Percentiles rank a stretch among this genome's conserved stretches.
Conservation (phyloP, 2,113 vertebrate species). For the Cromileptes altivelis region DNA sequence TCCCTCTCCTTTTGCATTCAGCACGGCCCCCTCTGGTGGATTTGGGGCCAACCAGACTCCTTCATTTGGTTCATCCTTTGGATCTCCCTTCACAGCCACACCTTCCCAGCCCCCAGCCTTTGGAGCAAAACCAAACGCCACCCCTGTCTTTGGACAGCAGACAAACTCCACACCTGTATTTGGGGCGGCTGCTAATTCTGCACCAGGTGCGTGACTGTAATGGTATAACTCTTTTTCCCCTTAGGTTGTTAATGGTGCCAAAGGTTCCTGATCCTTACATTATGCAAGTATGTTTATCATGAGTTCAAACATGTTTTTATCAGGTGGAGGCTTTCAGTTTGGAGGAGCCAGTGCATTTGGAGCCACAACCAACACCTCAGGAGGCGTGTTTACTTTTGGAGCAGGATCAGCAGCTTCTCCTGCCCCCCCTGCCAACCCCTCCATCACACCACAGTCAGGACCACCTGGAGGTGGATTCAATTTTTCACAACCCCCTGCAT, state of each 20-base stretch:
- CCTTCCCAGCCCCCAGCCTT: slow-evolving; percentile 88
- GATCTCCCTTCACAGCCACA: slow-evolving; percentile 87
- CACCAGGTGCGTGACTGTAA: slow-evolving; percentile 83
- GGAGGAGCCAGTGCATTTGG: slow-evolving; percentile 88
- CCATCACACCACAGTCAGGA: slow-evolving; percentile 83
- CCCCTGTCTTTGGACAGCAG: slow-evolving; percentile 90
- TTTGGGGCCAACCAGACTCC: slow-evolving; percentile 89
- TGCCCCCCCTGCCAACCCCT: slow-evolving; percentile 71
- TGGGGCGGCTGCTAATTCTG: slow-evolving; percentile 83
- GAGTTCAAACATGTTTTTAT: background rate
- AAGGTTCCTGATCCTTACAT: background rate
- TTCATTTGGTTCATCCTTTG: slow-evolving; percentile 90
- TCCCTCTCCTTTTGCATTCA: slow-evolving; percentile 87
- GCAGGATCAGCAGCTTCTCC: slow-evolving; percentile 74
- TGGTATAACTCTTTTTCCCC: background rate
- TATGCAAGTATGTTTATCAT: background rate
- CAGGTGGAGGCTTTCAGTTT: slow-evolving; percentile 91
- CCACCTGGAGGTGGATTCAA: slow-evolving; percentile 85
- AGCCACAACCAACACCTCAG: slow-evolving; percentile 72
- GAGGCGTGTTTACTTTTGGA: slow-evolving; percentile 91
- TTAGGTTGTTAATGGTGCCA: background rate
- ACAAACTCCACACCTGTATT: slow-evolving; percentile 86
- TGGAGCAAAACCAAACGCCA: slow-evolving; percentile 87
- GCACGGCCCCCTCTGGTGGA: slow-evolving; percentile 81
- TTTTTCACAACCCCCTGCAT: slow-evolving; percentile 85